Evolutionary conservation across 2,888 invertebrate genomes (phyloP).

Genomic region (Ormyrus thymus): DNA sequence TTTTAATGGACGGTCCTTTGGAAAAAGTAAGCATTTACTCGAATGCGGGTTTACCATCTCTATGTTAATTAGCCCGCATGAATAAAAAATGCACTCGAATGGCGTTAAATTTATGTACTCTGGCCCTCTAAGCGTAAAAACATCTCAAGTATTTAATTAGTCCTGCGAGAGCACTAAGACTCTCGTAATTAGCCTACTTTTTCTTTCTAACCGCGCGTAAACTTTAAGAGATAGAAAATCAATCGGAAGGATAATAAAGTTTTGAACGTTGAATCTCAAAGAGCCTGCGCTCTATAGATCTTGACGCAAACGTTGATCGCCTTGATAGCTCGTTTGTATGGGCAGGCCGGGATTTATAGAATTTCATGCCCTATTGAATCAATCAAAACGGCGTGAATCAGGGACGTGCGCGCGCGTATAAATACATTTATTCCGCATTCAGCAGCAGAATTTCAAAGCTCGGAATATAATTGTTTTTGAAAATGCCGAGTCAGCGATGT

Average conservation of each 20-base stretch:
- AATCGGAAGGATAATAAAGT: too few relatives aligned
- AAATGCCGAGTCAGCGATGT: too few relatives aligned
- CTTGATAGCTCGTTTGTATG: neutral
- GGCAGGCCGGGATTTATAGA: neutral
- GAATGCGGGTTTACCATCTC: neutral
- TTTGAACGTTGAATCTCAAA: too few relatives aligned
- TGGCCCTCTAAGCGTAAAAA: too few relatives aligned
- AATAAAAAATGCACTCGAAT: neutral
- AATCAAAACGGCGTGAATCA: conserved; percentile 51
- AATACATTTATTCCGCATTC: conserved; percentile 43
- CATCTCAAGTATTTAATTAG: too few relatives aligned
- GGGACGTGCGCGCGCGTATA: neutral
- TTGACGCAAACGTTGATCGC: too few relatives aligned
- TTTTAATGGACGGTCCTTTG: neutral
- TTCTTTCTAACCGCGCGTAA: neutral
- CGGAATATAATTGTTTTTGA: too few relatives aligned
- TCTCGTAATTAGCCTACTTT: neutral
- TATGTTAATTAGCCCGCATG: neutral
- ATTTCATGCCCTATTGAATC: conserved; percentile 35
- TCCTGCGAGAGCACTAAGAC: neutral
- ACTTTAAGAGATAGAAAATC: too few relatives aligned
- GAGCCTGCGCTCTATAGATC: too few relatives aligned
- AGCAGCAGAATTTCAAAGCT: neutral
- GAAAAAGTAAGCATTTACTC: neutral
- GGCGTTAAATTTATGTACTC: neutral